Base-by-base conservation (phyloP, 2,888 invertebrate species). In the Pristionchus fissidentatus region DNA sequence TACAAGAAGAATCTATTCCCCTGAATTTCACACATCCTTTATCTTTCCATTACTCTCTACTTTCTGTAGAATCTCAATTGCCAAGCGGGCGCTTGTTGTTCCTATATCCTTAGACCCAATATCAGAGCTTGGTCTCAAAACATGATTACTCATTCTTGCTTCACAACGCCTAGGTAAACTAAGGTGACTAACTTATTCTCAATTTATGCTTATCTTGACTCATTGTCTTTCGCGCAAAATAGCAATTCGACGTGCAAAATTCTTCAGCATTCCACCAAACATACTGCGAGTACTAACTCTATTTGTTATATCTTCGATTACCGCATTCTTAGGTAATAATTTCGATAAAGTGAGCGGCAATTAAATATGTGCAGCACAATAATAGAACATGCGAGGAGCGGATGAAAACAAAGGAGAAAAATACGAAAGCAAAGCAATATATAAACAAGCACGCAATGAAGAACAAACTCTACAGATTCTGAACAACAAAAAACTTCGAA, bases 211-310 rank as follows among this genome's bases (percentile, higher is more conserved):
- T 75, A 19, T 41, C 41, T 70, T 41, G 70, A 38, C 75, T 77
- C 49, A 49, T 77, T 26, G 49, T 77, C 75, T 77, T 77, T 77
- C 75, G 26, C 22, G 8, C 32, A 41, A 41, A 41, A 38, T 43
- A 26, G 10, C 70, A 41, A 70, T 70, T 41, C 43, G 41, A 70
- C 43, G 70, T 70, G 70, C 70, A 70, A 70, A 43, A 70, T n/a
- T 70, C n/a, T 70, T 70, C 70, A 70, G 0, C 70, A 70, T 70
- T 70, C 70, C 70, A 70, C 70, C 70, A 70, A 70, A 70, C 70
- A 8, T 26, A 70, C 70, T 70, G 70, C 70, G 70, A 70, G 70
- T 70, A 70, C n/a, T 19, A 38, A n/a, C 70, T 35, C 29, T 70
- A 70, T 32, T 70, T 70, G 70, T 70, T 70, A 70, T 70, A n/a